These are phyloP conservation scores for Villa cingulata DNA, from an alignment of 2,888 invertebrate species.

Conservation along the genomic window DNA sequence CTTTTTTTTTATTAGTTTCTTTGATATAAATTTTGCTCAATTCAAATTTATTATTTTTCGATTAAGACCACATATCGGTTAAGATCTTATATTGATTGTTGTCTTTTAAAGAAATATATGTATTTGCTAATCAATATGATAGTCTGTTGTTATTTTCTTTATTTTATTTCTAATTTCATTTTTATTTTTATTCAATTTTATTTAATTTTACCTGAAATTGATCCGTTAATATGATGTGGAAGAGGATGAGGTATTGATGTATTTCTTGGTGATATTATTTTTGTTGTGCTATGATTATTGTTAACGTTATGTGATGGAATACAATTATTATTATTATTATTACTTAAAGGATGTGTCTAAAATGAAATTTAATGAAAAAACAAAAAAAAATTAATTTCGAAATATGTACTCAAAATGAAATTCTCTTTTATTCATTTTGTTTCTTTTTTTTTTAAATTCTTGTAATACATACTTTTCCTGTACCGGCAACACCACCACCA, in stretches of 20 bases:
- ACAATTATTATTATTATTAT: no score
- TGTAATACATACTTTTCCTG: neutral
- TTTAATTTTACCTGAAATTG: conserved; percentile 18
- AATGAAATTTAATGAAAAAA: neutral
- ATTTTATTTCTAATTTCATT: no score
- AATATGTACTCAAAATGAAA: neutral
- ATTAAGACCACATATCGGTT: no score
- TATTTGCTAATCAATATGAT: no score
- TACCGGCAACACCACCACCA: conserved; percentile 4
- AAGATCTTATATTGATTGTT: no score
- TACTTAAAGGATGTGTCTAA: conserved; percentile 8
- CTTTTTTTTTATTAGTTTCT: no score
- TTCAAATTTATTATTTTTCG: no score
- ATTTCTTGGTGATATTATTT: conserved; percentile 29
- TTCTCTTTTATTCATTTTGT: no score
- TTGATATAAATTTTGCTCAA: no score
- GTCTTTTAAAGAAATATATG: no score
- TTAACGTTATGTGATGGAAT: conserved; percentile 2
- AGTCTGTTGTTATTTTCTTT: no score
- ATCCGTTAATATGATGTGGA: conserved; percentile 31
- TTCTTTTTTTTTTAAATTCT: neutral
- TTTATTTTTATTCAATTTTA: no score
- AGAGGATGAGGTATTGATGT: conserved; percentile 38
- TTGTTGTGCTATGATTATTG: neutral
- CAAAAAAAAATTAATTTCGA: neutral